Evolutionary conservation across 2,888 invertebrate genomes (phyloP).

Genomic region (Eilema depressum): DNA sequence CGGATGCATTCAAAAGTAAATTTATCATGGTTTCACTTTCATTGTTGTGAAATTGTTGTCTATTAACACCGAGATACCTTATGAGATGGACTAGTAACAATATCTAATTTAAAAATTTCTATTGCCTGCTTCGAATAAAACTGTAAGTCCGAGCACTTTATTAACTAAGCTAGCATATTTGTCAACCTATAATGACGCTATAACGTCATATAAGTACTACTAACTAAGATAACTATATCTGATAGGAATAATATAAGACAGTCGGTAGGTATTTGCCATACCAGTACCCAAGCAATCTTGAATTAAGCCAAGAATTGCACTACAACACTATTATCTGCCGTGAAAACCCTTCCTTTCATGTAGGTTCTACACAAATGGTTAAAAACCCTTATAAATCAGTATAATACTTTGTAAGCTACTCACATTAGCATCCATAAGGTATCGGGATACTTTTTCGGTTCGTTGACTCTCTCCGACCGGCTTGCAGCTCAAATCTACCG

Average conservation of each 20-base stretch:
- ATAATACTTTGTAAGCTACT: conserved; percentile 8
- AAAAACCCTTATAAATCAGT: not conserved
- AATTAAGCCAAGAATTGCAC: not conserved
- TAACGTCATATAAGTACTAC: no score
- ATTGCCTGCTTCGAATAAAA: no score
- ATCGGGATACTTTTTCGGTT: conserved; percentile 54
- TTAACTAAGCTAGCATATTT: no score
- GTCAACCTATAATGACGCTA: no score
- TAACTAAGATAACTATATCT: no score
- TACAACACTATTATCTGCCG: not conserved
- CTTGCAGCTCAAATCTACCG: conserved; percentile 68
- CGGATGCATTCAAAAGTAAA: not conserved
- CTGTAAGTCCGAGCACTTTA: no score
- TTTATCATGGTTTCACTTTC: conserved; percentile 4
- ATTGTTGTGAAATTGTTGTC: not conserved
- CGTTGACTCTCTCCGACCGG: conserved; percentile 51
- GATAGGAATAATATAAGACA: no score
- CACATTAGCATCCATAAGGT: conserved; percentile 47
- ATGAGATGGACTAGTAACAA: no score
- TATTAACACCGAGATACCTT: not conserved
- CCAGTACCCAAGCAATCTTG: not conserved
- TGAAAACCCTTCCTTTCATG: not conserved
- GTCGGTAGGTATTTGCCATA: no score
- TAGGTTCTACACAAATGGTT: not conserved
- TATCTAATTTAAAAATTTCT: no score